phyloP scores from a whole-genome alignment of 1,140 invertebrate genomes.

The Platyscapa corneri region DNA sequence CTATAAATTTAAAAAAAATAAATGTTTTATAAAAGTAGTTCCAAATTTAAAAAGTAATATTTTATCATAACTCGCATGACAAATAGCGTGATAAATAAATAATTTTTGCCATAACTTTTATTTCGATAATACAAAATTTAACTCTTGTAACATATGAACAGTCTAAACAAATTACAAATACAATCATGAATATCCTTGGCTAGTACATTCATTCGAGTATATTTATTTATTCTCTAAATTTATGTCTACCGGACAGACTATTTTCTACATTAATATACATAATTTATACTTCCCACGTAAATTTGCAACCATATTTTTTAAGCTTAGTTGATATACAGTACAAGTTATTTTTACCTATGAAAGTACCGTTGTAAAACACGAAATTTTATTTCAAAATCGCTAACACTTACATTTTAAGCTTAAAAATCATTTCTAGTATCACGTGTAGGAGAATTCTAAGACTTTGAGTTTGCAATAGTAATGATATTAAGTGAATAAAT shows the following conservation, averaged over 20 bases:
- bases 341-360: neutral
- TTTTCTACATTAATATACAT: slow-evolving; percentile 20
- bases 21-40: no score
- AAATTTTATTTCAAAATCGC: neutral
- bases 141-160: neutral
- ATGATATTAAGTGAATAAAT: no score
- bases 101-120: no score
- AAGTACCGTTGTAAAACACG: neutral
- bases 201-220: neutral
- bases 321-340: neutral
- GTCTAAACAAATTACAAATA: slow-evolving; percentile 18
- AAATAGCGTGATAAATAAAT: no score
- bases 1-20: no score
- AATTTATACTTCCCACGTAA: neutral
- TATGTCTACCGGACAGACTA: neutral
- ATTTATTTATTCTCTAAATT: neutral
- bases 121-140: neutral
- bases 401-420: neutral
- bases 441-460: no score
- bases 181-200: neutral
- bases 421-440: neutral
- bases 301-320: slow-evolving; percentile 1
- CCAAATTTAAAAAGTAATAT: no score
- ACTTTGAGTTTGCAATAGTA: no score
- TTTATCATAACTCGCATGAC: no score